phyloP scores from a whole-genome alignment of 2,113 vertebrate genomes.

The Sebastes fasciatus region DNA sequence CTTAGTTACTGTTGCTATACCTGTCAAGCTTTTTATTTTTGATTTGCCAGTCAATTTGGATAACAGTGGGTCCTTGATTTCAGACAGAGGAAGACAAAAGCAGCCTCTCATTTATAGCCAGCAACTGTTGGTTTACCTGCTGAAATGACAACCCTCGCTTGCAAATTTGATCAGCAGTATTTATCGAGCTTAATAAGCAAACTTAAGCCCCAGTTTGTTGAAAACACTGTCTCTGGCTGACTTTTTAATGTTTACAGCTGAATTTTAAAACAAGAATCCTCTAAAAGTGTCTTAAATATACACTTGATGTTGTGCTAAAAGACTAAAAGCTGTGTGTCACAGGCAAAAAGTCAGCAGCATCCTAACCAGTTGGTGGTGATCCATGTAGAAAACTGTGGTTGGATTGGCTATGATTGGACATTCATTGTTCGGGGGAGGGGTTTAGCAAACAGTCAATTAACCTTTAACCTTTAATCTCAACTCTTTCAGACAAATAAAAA shows the following conservation, averaged over 20 bases:
- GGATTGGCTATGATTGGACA: background rate
- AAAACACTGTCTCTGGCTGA: background rate
- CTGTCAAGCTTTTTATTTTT: background rate
- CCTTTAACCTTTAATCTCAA: no score
- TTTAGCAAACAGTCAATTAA: background rate
- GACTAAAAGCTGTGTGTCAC: background rate
- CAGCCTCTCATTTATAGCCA: background rate
- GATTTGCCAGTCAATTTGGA: background rate
- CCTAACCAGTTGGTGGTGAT: no score
- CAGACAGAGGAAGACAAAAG: background rate
- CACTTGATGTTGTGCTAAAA: background rate
- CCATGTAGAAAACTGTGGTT: no score
- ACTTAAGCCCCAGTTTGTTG: background rate
- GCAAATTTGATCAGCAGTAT: background rate
- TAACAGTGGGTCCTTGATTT: background rate
- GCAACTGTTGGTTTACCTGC: background rate
- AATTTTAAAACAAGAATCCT: background rate
- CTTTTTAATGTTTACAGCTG: background rate
- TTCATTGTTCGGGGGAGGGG: background rate
- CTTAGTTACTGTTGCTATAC: background rate
- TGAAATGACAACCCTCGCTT: background rate
- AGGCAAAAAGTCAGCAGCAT: background rate
- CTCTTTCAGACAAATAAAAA: background rate
- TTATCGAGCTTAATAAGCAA: background rate
- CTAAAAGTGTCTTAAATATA: background rate